Percentiles rank a stretch among this genome's conserved stretches.
Evolutionary conservation across 2,113 vertebrate species (phyloP).

Genomic region (Pelobates fuscus): DNA sequence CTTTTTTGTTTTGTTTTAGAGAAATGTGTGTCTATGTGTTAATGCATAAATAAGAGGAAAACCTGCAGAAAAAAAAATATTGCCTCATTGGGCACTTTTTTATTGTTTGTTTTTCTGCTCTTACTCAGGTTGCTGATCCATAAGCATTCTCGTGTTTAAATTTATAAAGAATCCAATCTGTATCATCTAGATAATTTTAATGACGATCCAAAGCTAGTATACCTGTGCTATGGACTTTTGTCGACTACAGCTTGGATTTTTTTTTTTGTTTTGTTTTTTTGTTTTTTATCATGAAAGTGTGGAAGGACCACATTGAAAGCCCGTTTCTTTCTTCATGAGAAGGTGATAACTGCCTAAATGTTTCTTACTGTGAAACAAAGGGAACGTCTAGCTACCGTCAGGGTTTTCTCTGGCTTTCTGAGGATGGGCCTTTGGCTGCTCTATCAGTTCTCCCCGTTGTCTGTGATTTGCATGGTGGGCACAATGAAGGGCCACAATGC

Average conservation of each 20-base stretch:
- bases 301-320: slow-evolving; percentile 78
- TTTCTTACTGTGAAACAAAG: slow-evolving; percentile 98
- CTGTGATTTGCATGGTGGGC: background rate
- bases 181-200: slow-evolving; percentile 71
- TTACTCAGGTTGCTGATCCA: slow-evolving; percentile 41
- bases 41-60: background rate
- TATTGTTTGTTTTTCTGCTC: slow-evolving; percentile 37
- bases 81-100: slow-evolving; percentile 22
- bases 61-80: slow-evolving; percentile 15
- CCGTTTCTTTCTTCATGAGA: slow-evolving; percentile 93
- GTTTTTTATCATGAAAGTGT: slow-evolving; percentile 92
- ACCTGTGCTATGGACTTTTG: slow-evolving; percentile 75
- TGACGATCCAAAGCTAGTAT: slow-evolving; percentile 63
- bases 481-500: background rate
- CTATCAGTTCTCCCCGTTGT: slow-evolving; percentile 38
- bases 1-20: slow-evolving; percentile 11
- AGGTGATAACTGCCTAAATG: slow-evolving; percentile 98
- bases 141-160: slow-evolving; percentile 48
- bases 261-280: too few species aligned
- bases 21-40: background rate
- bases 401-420: slow-evolving; percentile 98
- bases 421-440: slow-evolving; percentile 86
- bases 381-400: slow-evolving; percentile 93
- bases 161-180: slow-evolving; percentile 75
- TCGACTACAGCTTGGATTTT: slow-evolving; percentile 68